Conservation (phyloP, 1,140 invertebrate genomes). For the Neotoxoptera formosana region DNA sequence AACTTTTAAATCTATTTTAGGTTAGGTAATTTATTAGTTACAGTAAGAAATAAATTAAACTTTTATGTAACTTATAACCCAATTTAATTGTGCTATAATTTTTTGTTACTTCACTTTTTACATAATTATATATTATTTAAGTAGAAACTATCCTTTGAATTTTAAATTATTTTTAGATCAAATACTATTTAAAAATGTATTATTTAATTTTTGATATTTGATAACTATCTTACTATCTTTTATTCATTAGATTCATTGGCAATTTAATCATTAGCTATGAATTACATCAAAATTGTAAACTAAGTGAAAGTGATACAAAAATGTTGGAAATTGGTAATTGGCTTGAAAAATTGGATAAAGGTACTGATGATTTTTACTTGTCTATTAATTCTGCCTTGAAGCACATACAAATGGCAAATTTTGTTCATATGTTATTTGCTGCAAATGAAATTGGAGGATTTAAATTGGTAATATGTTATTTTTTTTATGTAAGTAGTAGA, state of each 20-base stretch:
- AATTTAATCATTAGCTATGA: conserved; percentile 55
- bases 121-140: too few species aligned
- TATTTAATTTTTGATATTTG: neutral
- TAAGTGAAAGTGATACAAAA: neutral
- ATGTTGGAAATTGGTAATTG: conserved; percentile 48
- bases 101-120: too few species aligned
- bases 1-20: too few species aligned
- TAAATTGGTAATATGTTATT: neutral
- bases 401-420: conserved; percentile 12
- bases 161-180: too few species aligned
- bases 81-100: too few species aligned
- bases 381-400: conserved; percentile 42
- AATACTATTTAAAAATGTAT: neutral
- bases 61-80: too few species aligned
- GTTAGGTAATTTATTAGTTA: too few species aligned
- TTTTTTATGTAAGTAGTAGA: neutral
- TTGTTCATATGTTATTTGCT: conserved; percentile 30
- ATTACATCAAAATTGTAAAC: conserved; percentile 32
- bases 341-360: conserved; percentile 41
- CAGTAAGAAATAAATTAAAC: too few species aligned
- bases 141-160: too few species aligned
- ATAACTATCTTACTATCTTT: neutral
- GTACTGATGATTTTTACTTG: conserved; percentile 49
- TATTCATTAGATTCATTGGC: conserved; percentile 35
- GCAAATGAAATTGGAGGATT: neutral